Base-by-base conservation (phyloP, 2,797 vertebrate genomes). In the Tadarida brasiliensis region DNA sequence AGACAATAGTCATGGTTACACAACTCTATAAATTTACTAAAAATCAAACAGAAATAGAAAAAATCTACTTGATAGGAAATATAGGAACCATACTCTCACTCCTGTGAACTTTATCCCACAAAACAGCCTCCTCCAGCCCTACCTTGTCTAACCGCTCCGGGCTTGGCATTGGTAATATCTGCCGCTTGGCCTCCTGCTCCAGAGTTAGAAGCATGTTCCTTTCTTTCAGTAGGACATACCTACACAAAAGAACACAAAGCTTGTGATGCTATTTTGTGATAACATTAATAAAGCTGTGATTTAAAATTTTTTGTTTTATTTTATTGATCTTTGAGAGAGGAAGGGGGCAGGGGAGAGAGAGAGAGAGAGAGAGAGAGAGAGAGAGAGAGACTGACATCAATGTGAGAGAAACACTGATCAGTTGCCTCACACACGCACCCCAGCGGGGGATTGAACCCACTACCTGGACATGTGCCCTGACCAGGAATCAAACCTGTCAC, bases 151-250 rank as follows among this genome's bases (percentile, higher is more conserved):
- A 91, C 68, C 99, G 99, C 90, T 99, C 99, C 61, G 99, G 99
- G 96, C 99, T 99, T 0, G 99, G 99, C 99, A 99, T 99, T 30
- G 97, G 98, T 89, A 98, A 71, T 12, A 97, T 93, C 86, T 99
- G 99, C 54, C 99, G 97, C 97, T 98, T 99, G 30, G 99, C 97
- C 97, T 99, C 99, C 98, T 99, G 99, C 95, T 99, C 97, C 39
- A 99, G 93, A 22, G 99, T 99, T 76, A 99, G 98, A 92, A 99
- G 98, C 99, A 99, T 99, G 98, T 99, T 99, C 98, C 98, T 99
- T 96, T 99, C 99, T 98, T 99, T 99, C 93, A 99, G 97, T n/a
- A 99, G 98, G 63, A 99, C 99, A 98, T 99, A 99, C 99, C 99
- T 99, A 85, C 56, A 80, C 35, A 78, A 98, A 93, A 98, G 89